Conservation (phyloP, 2,797 vertebrate genomes). For the Labroides dimidiatus region DNA sequence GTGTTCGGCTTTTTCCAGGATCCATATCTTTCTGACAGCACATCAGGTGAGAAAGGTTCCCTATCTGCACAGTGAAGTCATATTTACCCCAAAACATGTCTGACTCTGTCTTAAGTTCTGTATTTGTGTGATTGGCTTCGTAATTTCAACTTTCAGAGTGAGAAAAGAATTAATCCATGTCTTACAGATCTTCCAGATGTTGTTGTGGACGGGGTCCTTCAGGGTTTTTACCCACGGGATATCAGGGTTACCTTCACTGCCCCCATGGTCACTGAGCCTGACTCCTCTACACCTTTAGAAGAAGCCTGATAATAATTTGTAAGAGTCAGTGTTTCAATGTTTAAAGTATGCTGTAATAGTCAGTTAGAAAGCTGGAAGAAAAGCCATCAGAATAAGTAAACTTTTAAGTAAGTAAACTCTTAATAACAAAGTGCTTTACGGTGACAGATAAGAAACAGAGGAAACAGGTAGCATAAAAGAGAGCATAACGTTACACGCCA, state of each 20-base stretch:
- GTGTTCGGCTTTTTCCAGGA: slow-evolving; percentile 81
- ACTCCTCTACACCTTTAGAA: slow-evolving; percentile 14
- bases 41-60: slow-evolving; percentile 76
- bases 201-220: slow-evolving; percentile 82
- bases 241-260: slow-evolving; percentile 77
- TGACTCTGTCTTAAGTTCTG: no score
- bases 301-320: slow-evolving; percentile 28
- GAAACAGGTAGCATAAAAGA: no score
- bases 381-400: not conserved
- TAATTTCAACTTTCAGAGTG: not conserved
- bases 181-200: slow-evolving; percentile 81
- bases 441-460: no score
- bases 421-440: no score
- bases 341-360: no score
- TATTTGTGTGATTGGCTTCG: not conserved
- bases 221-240: slow-evolving; percentile 82
- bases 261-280: slow-evolving; percentile 17
- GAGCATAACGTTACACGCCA: not conserved
- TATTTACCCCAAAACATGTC: no score
- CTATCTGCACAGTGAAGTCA: no score
- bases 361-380: no score
- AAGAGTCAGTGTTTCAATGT: not conserved
- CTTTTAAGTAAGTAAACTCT: no score
- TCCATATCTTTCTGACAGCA: slow-evolving; percentile 71
- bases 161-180: slow-evolving; percentile 6